Base-by-base conservation (phyloP, 1,140 invertebrate species). In the Tetragnatha versicolor region DNA sequence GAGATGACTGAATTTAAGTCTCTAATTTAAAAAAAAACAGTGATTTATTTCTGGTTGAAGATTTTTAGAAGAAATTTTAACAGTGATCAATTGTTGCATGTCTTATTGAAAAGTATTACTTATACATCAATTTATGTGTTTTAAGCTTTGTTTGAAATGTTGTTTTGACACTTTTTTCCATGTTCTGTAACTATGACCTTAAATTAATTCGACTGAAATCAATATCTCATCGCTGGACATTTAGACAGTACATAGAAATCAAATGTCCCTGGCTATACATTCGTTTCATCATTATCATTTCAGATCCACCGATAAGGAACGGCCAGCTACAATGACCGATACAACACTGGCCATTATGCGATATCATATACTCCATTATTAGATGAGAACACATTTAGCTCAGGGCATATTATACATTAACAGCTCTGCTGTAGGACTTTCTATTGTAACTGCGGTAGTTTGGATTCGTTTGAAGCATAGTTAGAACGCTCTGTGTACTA, bases 321-420 rank as follows among this genome's bases (percentile, higher is more conserved):
- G 12, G 14, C 14, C n/a, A 49, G 45, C 29, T n/a, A 9, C 27
- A 68, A 51, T 49, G 31, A 2, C 14, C 25, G 35, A 47, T 60
- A 47, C 29, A 60, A 60, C 53, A 60, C 58, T 60, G 31, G 12
- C 53, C 55, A 61, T 73, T 73, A 73, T 60, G 33, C 42, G 42
- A 42, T 73, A 73, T 73, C 39, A 58, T 47, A 31, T 60, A 60
- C n/a, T 73, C 70, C 55, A 73, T 73, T 61, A 60, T 60, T 60
- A 61, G n/a, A 73, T 17, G 53, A 31, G 53, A 53, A 73, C 33
- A 51, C 55, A 45, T 73, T 73, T 61, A 60, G 70, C 70, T 61
- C 49, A 45, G 7, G 31, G 70, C 55, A 53, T 37, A 58, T 55
- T 58, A 73, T 60, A 35, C 49, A 73, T 58, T 73, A 45, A 45